phyloP scores from a whole-genome alignment of 2,888 invertebrate genomes.

The Drosophila helvetica region DNA sequence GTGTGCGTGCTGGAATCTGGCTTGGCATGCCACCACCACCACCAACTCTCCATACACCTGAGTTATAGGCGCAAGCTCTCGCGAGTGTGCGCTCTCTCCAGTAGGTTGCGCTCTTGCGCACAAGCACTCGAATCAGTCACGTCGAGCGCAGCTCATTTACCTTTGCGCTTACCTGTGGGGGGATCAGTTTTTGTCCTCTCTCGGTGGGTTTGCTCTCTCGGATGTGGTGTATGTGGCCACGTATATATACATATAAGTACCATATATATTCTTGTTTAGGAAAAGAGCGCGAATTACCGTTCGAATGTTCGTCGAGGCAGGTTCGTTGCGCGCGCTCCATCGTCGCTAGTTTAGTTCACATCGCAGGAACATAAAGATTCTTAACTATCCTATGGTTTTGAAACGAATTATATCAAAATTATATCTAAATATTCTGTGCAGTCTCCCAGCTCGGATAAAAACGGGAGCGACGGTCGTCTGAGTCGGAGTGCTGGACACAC shows the following conservation, averaged over 20 bases:
- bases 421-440: background rate
- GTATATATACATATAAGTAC: conserved; percentile 5
- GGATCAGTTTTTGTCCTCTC: conserved; percentile 67
- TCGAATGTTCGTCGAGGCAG: conserved; percentile 1
- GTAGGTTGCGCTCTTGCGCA: conserved; percentile 48
- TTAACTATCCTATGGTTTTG: background rate
- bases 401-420: background rate
- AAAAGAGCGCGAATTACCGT: conserved; percentile 1
- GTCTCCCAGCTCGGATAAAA: conserved; percentile 52
- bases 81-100: conserved; percentile 59
- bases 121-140: too few relatives aligned
- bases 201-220: too few relatives aligned
- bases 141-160: too few relatives aligned
- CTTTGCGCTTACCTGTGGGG: conserved; percentile 65
- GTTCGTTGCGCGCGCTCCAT: background rate
- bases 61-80: conserved; percentile 16
- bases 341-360: background rate
- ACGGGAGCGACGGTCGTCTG: conserved; percentile 56
- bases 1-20: conserved; percentile 77
- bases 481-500: conserved; percentile 7
- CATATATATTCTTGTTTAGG: background rate
- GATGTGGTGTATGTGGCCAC: background rate
- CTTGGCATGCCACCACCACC: conserved; percentile 50
- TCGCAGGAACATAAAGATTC: background rate
- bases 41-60: conserved; percentile 18